phyloP scores from a whole-genome alignment of 2,113 vertebrate genomes.

The Corvus moneduloides region DNA sequence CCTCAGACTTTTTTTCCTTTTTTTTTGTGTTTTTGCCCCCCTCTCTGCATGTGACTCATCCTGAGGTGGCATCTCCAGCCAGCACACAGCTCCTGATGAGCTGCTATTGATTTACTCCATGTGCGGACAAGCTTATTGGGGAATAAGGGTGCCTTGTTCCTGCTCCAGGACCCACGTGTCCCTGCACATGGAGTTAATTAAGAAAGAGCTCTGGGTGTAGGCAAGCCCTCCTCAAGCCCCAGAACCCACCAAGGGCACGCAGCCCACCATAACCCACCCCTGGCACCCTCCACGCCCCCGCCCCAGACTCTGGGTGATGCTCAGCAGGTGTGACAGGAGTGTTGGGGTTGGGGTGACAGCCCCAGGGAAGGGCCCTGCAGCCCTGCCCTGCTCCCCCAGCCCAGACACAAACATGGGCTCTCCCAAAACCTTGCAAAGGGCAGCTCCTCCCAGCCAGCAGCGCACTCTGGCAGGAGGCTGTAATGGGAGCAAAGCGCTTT shows the following conservation, averaged over 20 bases:
- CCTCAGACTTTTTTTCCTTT: neutral
- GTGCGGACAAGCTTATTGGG: neutral
- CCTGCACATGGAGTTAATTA: neutral
- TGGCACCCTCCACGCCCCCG: neutral
- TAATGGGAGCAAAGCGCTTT: slow-evolving; percentile 19
- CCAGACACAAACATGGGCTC: neutral
- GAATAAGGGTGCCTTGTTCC: slow-evolving; percentile 41
- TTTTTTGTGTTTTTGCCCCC: neutral
- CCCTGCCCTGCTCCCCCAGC: neutral
- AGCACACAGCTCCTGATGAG: neutral
- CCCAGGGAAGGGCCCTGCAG: neutral
- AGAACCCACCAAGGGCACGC: neutral
- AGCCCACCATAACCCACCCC: neutral
- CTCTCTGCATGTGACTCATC: neutral
- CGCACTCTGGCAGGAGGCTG: neutral
- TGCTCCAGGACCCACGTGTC: neutral
- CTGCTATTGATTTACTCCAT: slow-evolving; percentile 43
- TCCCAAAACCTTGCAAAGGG: neutral
- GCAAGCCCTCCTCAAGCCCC: neutral
- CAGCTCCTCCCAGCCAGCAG: neutral
- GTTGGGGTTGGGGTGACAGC: neutral
- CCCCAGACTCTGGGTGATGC: neutral
- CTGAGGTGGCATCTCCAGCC: neutral
- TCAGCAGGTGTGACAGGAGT: neutral
- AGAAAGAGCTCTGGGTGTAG: neutral